These are phyloP conservation scores for Diachasma alloeum DNA, from an alignment of 1,140 invertebrate species.

Conservation along the genomic window DNA sequence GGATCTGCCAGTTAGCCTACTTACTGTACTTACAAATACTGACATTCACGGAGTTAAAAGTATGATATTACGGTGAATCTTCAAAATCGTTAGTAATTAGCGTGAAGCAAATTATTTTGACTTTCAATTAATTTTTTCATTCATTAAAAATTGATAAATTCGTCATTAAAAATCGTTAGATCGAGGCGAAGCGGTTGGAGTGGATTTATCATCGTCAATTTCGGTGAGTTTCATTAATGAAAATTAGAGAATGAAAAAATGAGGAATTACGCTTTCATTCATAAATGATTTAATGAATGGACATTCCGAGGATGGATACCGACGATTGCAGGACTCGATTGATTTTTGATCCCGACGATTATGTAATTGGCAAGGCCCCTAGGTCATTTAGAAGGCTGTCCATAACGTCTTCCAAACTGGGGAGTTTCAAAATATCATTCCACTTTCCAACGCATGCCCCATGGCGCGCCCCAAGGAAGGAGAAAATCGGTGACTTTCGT, in stretches of 20 bases:
- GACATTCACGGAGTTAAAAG: neutral
- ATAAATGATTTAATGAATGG: no score
- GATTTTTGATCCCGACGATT: no score
- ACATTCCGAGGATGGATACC: no score
- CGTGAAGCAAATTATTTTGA: neutral
- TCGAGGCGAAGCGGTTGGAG: no score
- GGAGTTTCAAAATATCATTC: neutral
- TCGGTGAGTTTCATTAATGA: no score
- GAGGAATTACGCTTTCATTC: no score
- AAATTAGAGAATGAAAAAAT: no score
- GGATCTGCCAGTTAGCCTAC: neutral
- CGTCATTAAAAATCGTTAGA: no score
- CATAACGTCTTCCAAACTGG: neutral
- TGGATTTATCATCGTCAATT: no score
- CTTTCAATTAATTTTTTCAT: neutral
- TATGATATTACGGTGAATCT: neutral
- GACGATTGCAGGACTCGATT: no score
- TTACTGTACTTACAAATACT: neutral
- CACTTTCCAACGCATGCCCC: neutral
- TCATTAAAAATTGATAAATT: no score
- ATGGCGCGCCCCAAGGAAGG: neutral
- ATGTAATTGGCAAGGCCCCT: neutral
- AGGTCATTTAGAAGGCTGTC: neutral
- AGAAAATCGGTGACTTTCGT: neutral
- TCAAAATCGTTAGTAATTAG: neutral